Evolutionary conservation across 2,888 invertebrate species (phyloP).

Genomic region (Chymomyza procnemis): DNA sequence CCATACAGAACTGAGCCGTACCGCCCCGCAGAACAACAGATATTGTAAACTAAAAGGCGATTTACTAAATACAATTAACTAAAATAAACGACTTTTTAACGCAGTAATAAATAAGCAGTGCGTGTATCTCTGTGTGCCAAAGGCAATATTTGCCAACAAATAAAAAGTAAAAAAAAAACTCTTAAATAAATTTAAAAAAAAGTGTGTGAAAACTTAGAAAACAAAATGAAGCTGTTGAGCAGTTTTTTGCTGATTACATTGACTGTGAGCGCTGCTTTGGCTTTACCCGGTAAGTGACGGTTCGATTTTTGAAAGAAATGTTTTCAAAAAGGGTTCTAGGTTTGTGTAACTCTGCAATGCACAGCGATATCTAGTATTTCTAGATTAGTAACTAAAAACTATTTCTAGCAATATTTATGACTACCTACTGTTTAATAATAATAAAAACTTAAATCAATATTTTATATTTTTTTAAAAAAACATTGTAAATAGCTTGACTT

Average conservation of each 20-base stretch:
- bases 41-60: background rate
- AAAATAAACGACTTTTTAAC: background rate
- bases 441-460: no score
- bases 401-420: no score
- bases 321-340: no score
- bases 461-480: no score
- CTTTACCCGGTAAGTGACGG: slow-evolving; percentile 75
- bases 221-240: slow-evolving; percentile 72
- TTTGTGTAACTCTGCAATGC: no score
- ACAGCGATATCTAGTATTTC: no score
- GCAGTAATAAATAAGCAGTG: background rate
- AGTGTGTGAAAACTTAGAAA: slow-evolving; percentile 24
- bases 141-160: slow-evolving; percentile 17
- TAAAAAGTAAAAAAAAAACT: slow-evolving; percentile 12
- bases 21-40: background rate
- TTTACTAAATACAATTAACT: background rate
- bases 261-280: slow-evolving; percentile 70
- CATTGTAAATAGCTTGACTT: no score
- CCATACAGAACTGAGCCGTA: slow-evolving; percentile 48
- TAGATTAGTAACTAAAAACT: no score
- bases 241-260: slow-evolving; percentile 67
- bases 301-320: no score
- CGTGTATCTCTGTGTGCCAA: background rate
- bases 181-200: background rate
- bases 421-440: no score